Evolutionary conservation across 2,888 invertebrate species (phyloP), one percentile per base, ranked within the genome.

Genomic region (Megalurothrips usitatus): DNA sequence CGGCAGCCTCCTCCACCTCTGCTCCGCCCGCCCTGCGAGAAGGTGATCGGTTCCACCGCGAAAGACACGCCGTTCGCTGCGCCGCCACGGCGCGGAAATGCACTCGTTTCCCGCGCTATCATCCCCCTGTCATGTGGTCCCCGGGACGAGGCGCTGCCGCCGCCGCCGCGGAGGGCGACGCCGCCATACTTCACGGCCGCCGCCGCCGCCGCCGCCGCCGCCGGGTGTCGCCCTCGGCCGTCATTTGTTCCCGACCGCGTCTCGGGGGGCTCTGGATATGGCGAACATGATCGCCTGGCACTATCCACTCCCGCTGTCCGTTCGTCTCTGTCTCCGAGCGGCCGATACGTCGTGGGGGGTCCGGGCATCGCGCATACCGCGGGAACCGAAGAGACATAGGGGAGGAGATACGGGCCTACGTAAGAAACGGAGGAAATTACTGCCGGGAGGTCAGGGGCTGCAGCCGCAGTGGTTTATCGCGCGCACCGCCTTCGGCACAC

Each of bases 101-200:
- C 68, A 26, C 23, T 75, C 68, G n/a, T 75, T 58, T 19, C 34
- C 34, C 6, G 34, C 34, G 34, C 34, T 2, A 43, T n/a, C n/a
- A 43, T 43, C 34, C n/a, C n/a, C n/a, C 34, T 43, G 34, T 43
- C 34, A 43, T 43, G 34, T 43, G 34, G 34, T n/a, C 34, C 34
- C 34, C 34, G 34, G 6, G n/a, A n/a, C n/a, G n/a, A n/a, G n/a
- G n/a, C 49, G 10, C 49, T 49, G 9, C 49, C 49, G 4, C 52
- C 1, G 26, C 68, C 23, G 23, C 68, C 9, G 68, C 68, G 8
- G 68, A n/a, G n/a, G n/a, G n/a, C 11, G 14, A 11, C 26, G 26
- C 26, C 26, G 68, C 68, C 68, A 75, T 75, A 75, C 68, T 75
- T 75, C 68, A 75, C 23, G 68, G 68, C 23, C 12, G 68, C 14